Base-by-base conservation (phyloP, 2,113 vertebrate species). In the Brachirus orientalis region DNA sequence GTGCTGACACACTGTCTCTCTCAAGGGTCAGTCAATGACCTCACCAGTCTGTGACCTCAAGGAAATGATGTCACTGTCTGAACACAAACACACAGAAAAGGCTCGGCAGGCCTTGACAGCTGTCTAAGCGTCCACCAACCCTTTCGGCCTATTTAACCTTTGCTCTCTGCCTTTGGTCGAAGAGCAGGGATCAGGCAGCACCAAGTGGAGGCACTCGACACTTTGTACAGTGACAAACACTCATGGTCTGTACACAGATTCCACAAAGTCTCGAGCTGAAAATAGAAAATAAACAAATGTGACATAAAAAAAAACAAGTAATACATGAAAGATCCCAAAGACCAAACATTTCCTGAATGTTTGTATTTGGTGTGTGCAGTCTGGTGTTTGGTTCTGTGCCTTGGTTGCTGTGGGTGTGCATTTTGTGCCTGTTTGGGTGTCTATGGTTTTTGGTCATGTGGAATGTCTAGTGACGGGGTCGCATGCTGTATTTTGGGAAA, bases 291-390 rank as follows among this genome's bases (percentile, higher is more conserved):
- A 67, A 74, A 74, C 50, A 35, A 51, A 44, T 10, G 17, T 28
- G 46, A 64, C 22, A 20, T 36, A 38, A 35, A 28, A 41, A 53
- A 46, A 47, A 55, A 6, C 0, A 33, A 50, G 45, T 41, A 18
- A 69, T 56, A 50, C 13, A 36, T 14, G 19, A 6, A 69, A 75
- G 67, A 85, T 85, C 87, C 77, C 80, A 83, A 77, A 81, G 86
- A 87, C 87, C 85, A 90, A 89, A 88, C 80, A 75, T 86, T 69
- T 66, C 55, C 7, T 75, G 64, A 60, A 59, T 82, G 73, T 79
- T 63, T 72, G 56, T 13, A 22, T 62, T 61, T 53, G 69, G 51
- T 77, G 65, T 77, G 59, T 66, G 74, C 60, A 36, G 58, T 62
- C 22, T 18, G 50, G 40, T 70, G 54, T 72, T 54, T 65, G 70